These are phyloP conservation scores for Odobenus rosmarus DNA, from an alignment of 2,113 vertebrate species.

Conservation along the genomic window DNA sequence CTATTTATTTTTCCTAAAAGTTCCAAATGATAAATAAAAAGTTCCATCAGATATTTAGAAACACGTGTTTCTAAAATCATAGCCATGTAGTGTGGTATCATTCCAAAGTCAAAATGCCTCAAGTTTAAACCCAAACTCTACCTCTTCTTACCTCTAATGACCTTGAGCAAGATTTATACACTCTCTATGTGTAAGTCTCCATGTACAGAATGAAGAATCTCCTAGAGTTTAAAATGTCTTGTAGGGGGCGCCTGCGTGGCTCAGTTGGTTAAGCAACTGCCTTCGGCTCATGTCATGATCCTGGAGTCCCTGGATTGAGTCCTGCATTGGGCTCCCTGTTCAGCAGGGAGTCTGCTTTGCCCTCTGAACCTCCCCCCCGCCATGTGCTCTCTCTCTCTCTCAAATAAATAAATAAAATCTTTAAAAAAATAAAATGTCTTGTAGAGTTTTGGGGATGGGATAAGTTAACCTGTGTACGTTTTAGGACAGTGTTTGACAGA, in stretches of 20 bases:
- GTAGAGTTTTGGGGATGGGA: neutral
- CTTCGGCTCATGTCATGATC: too few relatives aligned
- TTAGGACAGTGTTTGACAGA: neutral
- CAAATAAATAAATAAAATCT: too few relatives aligned
- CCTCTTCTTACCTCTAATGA: neutral
- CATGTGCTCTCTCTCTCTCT: too few relatives aligned
- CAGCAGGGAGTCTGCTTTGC: too few relatives aligned
- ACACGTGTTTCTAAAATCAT: neutral
- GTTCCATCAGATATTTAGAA: neutral
- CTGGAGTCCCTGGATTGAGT: too few relatives aligned
- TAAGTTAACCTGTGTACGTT: neutral
- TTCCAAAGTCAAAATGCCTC: neutral
- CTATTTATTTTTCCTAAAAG: neutral
- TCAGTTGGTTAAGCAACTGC: too few relatives aligned
- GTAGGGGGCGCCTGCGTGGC: too few relatives aligned
- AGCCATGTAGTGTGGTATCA: neutral
- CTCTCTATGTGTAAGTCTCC: accelerated
- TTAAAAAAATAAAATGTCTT: too few relatives aligned
- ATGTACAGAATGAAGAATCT: neutral
- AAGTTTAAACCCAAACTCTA: neutral
- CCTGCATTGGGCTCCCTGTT: too few relatives aligned
- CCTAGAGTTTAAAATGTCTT: neutral
- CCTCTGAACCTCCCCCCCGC: too few relatives aligned
- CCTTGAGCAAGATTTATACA: neutral
- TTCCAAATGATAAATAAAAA: neutral